Percentiles rank a stretch among this genome's conserved stretches.
These are phyloP conservation scores for Automeris io DNA, from an alignment of 2,888 invertebrate genomes.

Conservation along the genomic window DNA sequence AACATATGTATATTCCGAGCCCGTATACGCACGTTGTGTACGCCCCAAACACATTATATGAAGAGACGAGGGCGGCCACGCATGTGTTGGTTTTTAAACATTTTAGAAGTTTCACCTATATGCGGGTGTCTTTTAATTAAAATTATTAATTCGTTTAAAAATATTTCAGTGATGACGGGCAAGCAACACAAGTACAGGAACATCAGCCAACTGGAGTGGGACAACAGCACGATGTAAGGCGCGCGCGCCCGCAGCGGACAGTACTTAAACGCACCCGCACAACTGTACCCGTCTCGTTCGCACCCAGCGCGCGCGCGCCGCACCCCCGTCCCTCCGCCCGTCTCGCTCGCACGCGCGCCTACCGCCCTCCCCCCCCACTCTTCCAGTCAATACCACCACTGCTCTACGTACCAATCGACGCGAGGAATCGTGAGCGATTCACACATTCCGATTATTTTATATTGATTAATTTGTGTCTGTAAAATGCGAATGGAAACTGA, in stretches of 20 bases:
- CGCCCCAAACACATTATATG: too few relatives aligned
- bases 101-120: too few relatives aligned
- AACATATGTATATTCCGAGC: too few relatives aligned
- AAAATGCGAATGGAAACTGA: background rate
- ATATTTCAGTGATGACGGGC: constrained; percentile 57
- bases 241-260: constrained; percentile 20
- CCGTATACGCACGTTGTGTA: too few relatives aligned
- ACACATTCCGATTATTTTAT: constrained; percentile 7
- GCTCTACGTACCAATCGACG: too few relatives aligned
- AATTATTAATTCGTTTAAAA: background rate
- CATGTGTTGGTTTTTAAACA: too few relatives aligned
- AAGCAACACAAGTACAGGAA: constrained; percentile 81
- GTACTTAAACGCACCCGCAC: constrained; percentile 42
- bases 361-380: background rate
- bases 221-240: constrained; percentile 85
- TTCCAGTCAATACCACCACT: too few relatives aligned
- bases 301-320: constrained; percentile 19
- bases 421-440: constrained; percentile 9
- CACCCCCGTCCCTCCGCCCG: too few relatives aligned
- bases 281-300: constrained; percentile 22
- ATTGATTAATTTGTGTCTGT: constrained; percentile 13
- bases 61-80: too few relatives aligned
- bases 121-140: too few relatives aligned
- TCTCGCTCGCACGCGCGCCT: constrained; percentile 18
- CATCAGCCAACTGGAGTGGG: constrained; percentile 87